Base-by-base conservation (phyloP, 2,113 vertebrate genomes). In the Leucoraja erinaceus region DNA sequence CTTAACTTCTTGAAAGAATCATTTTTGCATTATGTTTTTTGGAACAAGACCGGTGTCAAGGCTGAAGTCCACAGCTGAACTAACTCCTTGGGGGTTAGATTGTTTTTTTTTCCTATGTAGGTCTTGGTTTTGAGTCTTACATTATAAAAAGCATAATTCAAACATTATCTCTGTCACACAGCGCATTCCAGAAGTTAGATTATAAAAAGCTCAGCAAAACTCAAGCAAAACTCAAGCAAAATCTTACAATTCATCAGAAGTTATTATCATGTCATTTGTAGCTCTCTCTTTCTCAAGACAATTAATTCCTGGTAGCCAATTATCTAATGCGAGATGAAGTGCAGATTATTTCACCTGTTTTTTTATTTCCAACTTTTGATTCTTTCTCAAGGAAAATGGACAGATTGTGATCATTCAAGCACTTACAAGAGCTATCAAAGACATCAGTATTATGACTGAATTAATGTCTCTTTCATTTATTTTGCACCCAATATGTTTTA, bases 131-230 rank as follows among this genome's bases (percentile, higher is more conserved):
- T 91, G 33, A 25, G 66, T 70, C 33, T 70, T 72, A 22, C 28
- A 74, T 72, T 91, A 91, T 72, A 68, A 54, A 91, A 91, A 72
- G 33, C 70, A 91, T 47, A 91, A 91, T 91, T 91, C 90, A 91
- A 25, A 47, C 22, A 54, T 25, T 72, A 47, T 25, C 8, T 22
- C 63, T 74, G 68, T 25, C 7, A 47, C 66, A 47, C 18, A 25
- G n/a, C 18, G 1, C 61, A 68, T 11, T 38, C 63, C 31, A 22
- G 59, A 88, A 88, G 59, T 63, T 63, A n/a, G 9, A 59, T 31
- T 88, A 31, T 88, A 88, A 11, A 56, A 88, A 61, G 59, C 16
- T 59, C 38, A 47, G 38, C 38, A 47, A 47, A 1, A 1, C 38
- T 47, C 38, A 47, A 47, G 38, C 38, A 47, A 47, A 1, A 1